Evolutionary conservation across 35 echinoderm and acorn worm genomes (phyloP).

Genomic region (Diadema setosum): DNA sequence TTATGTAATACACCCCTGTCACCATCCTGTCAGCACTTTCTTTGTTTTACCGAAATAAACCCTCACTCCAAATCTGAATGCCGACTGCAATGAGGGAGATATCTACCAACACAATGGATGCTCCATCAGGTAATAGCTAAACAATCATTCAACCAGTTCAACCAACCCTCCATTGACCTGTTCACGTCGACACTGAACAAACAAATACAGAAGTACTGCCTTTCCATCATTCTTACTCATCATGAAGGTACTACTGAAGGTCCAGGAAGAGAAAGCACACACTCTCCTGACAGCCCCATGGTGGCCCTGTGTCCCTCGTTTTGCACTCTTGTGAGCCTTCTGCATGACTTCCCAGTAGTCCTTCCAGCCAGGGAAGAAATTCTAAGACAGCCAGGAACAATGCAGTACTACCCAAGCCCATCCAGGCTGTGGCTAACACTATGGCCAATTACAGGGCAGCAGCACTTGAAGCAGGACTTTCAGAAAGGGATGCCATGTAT

Average conservation of each 20-base stretch:
- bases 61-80: no score
- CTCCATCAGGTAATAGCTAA: not conserved
- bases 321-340: not conserved
- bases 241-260: not conserved
- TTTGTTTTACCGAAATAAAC: no score
- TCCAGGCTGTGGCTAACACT: not conserved
- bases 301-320: not conserved
- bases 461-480: not conserved
- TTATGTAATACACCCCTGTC: no score
- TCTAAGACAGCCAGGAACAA: not conserved
- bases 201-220: not conserved
- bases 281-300: not conserved
- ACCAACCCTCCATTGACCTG: not conserved
- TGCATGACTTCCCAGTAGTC: not conserved
- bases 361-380: not conserved
- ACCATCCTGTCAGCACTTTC: no score
- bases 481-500: not conserved
- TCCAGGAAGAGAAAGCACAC: not conserved
- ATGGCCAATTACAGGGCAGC: not conserved
- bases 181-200: not conserved
- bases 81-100: no score
- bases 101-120: not conserved
- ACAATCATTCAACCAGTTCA: not conserved
- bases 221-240: slow-evolving; percentile 19
- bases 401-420: not conserved